phyloP scores from a whole-genome alignment of 2,888 invertebrate genomes.

The Orthosia cruda region DNA sequence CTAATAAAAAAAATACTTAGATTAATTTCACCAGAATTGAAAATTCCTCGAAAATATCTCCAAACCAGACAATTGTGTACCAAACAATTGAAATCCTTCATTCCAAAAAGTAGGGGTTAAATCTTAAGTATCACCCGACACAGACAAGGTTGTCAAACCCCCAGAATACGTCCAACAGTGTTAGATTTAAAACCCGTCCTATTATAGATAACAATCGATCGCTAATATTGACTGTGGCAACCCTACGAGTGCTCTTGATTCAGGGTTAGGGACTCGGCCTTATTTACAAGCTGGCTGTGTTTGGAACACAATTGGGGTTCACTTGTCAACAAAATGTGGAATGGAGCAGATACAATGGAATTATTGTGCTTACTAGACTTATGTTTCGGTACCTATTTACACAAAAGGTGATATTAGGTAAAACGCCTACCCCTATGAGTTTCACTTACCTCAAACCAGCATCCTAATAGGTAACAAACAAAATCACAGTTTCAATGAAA shows the following conservation, averaged over 20 bases:
- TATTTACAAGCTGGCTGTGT: constrained; percentile 9
- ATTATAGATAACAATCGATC: constrained; percentile 31
- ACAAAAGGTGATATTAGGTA: too few species aligned
- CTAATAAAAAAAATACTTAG: too few species aligned
- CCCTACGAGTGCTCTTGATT: constrained; percentile 14
- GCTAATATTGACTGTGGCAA: constrained; percentile 47
- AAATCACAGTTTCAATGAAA: too few species aligned
- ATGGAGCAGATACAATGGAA: neutral
- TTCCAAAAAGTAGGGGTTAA: neutral
- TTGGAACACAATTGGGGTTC: constrained; percentile 5
- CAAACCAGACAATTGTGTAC: neutral
- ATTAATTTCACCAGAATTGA: neutral
- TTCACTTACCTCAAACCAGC: too few species aligned
- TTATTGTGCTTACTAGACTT: too few species aligned
- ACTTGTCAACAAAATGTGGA: neutral
- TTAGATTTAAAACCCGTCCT: constrained; percentile 19
- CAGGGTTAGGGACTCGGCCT: constrained; percentile 3
- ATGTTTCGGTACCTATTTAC: too few species aligned
- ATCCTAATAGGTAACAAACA: too few species aligned
- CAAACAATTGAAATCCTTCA: too few species aligned
- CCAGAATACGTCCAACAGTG: constrained; percentile 24
- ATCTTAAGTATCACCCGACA: neutral
- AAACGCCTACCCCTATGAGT: too few species aligned
- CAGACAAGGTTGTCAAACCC: constrained; percentile 13
- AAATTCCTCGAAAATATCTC: neutral